These are phyloP conservation scores for Tipula vernalis DNA, from an alignment of 2,888 invertebrate species.

Conservation along the genomic window DNA sequence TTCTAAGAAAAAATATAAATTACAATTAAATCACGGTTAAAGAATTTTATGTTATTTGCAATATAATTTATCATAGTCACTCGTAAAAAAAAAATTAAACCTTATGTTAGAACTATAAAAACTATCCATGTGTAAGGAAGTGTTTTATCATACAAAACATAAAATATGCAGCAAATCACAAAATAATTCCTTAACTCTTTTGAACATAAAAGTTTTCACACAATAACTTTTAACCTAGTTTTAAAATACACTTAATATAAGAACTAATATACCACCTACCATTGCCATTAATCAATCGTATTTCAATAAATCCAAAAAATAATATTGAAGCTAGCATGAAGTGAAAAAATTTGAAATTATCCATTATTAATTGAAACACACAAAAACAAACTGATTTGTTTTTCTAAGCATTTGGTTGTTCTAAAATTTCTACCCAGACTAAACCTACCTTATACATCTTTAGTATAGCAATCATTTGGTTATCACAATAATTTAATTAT, in stretches of 20 bases:
- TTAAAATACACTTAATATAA: neutral
- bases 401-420: neutral
- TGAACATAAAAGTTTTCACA: neutral
- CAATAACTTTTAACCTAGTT: neutral
- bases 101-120: neutral
- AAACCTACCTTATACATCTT: neutral
- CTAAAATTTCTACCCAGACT: neutral
- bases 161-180: neutral
- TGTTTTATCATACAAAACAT: neutral
- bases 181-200: neutral
- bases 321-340: neutral
- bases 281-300: neutral
- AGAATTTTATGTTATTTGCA: neutral
- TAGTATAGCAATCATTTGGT: neutral
- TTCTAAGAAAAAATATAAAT: neutral
- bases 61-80: neutral
- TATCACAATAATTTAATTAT: neutral
- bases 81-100: neutral
- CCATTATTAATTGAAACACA: neutral
- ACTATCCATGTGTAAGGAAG: neutral
- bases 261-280: neutral
- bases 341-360: neutral
- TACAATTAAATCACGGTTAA: neutral
- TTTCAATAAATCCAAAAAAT: neutral
- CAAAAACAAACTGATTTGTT: neutral